Evolutionary conservation across 2,888 invertebrate genomes (phyloP), one percentile per base, ranked within the genome.

Genomic region (Thera britannica): DNA sequence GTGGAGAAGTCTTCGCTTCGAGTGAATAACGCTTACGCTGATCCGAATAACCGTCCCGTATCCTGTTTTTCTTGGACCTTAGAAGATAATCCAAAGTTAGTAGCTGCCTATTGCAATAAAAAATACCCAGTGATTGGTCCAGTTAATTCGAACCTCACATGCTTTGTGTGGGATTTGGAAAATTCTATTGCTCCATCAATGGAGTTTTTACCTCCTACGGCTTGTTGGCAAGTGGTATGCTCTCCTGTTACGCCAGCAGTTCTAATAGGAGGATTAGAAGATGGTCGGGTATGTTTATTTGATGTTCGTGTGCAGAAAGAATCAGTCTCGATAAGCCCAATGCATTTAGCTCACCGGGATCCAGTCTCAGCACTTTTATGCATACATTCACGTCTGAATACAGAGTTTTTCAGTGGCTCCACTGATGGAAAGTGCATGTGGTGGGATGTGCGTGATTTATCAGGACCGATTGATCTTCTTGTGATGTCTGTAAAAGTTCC

Each of bases 241-340:
- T 84, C 84, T n/a, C 85, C 84, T 34, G 64, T 66, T 2, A 68
- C 78, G n/a, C 79, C 85, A 4, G 65, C 77, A 12, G 65, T 83
- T 41, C 74, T 89, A n/a, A 8, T 85, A 9, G 87, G 81, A 52
- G 89, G 88, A 35, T 75, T 89, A 7, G 79, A 83, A 67, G 83
- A 88, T 74, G 89, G 89, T 5, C 81, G 83, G 77, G 84, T 89
- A 23, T 85, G 87, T 70, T 72, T 88, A 58, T 98, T 97, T 96
- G 98, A 98, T 81, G 94, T 96, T 3, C 94, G 98, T 12, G 95
- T 95, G 77, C 96, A 97, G 46, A 94, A 95, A 57, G 95, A 95
- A 81, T 96, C 97, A 0, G 95, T 96, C 2, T 96, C 96, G 77
- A 90, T 95, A 71, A 96, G 97, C 75, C 94, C 87, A 0, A 70